Conservation (phyloP, 2,113 vertebrate genomes). For the Clarias batrachus region DNA sequence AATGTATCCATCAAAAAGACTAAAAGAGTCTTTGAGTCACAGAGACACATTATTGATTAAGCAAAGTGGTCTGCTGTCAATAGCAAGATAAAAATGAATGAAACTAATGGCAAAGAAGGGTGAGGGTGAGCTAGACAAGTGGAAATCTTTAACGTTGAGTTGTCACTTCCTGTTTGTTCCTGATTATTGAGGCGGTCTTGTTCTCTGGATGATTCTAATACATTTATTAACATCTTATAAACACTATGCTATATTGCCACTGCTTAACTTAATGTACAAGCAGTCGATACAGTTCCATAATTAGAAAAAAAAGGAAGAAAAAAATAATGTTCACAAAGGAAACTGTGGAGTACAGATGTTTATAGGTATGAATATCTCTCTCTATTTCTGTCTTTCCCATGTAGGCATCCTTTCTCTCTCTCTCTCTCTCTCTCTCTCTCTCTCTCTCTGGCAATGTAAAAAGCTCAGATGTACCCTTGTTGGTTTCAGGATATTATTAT, state of each 20-base stretch:
- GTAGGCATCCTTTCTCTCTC: background rate
- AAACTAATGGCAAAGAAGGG: background rate
- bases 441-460: too few relatives aligned
- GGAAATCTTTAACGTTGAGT: background rate
- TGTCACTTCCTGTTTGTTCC: background rate
- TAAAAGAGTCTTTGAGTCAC: background rate
- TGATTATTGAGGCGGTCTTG: background rate
- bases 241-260: too few relatives aligned
- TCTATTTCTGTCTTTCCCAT: background rate
- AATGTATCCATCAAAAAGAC: conserved; percentile 17
- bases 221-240: background rate
- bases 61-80: background rate
- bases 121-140: background rate
- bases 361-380: conserved; percentile 20
- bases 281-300: background rate
- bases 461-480: background rate
- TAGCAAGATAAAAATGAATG: conserved; percentile 1
- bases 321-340: background rate
- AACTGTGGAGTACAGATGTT: conserved; percentile 12
- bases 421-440: background rate
- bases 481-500: background rate
- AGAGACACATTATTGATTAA: background rate
- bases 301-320: background rate
- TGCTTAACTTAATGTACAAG: background rate
- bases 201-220: background rate